Conservation (phyloP, 2,797 vertebrate species). For the Sebastiscus albofasciatus region DNA sequence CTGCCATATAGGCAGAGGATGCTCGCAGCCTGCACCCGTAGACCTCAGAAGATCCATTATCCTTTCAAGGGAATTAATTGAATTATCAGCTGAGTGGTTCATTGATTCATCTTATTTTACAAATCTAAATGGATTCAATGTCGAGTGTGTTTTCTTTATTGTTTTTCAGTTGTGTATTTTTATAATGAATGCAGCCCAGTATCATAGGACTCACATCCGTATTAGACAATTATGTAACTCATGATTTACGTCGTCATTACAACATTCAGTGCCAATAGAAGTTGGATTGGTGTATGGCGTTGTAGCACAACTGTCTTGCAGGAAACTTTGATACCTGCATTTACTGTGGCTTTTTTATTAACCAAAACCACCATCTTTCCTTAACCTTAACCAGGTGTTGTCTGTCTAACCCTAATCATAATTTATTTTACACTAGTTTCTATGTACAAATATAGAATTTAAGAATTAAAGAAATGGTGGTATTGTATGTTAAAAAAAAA, state of each 20-base stretch:
- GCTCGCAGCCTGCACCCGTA: background rate
- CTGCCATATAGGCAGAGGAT: constrained; percentile 18
- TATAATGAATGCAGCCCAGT: background rate
- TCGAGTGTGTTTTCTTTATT: background rate
- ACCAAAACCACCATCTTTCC: background rate
- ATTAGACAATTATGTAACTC: background rate
- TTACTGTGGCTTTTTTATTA: background rate
- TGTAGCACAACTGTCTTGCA: background rate
- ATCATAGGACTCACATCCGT: background rate
- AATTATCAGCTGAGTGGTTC: background rate
- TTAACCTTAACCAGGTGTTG: background rate
- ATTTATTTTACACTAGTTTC: background rate
- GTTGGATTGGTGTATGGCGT: background rate
- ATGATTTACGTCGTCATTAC: background rate
- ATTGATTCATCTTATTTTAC: background rate
- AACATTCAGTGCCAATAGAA: background rate
- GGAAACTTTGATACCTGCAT: background rate
- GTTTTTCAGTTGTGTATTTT: background rate
- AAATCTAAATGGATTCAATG: background rate
- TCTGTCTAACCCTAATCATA: background rate
- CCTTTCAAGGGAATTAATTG: background rate
- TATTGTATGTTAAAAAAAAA: background rate
- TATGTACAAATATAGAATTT: background rate
- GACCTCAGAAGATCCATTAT: background rate
- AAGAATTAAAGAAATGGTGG: background rate